A percentile compares a stretch with the other conserved stretches of the same genome.
Evolutionary conservation across 2,797 vertebrate species (phyloP).

Genomic region (Rhadinocentrus ornatus): DNA sequence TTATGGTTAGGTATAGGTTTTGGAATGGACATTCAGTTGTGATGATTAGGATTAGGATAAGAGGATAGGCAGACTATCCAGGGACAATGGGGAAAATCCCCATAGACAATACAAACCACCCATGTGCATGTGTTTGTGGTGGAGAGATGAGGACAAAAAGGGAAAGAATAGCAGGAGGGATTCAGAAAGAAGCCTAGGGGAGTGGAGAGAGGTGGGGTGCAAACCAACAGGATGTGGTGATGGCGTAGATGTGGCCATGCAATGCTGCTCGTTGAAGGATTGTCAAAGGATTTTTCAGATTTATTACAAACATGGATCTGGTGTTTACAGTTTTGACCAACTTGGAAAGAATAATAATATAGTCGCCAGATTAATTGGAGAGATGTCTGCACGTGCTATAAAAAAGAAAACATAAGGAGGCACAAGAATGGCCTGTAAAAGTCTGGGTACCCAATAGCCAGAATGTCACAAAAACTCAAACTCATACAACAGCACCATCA

Average conservation of each 20-base stretch:
- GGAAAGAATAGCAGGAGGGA: slow-evolving; percentile 56
- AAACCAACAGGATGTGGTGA: slow-evolving; percentile 18
- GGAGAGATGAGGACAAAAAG: slow-evolving; percentile 31
- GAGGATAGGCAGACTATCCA: too few species aligned
- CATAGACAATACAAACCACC: not conserved
- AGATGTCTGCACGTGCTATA: not conserved
- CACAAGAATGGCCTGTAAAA: not conserved
- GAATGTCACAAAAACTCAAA: not conserved
- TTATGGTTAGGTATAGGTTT: not conserved
- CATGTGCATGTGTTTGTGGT: slow-evolving; percentile 56
- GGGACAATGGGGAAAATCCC: not conserved
- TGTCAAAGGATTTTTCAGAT: not conserved
- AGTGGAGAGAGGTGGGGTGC: slow-evolving; percentile 16
- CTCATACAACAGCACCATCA: not conserved
- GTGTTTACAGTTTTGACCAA: slow-evolving; percentile 6
- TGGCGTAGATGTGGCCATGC: not conserved
- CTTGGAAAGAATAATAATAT: not conserved
- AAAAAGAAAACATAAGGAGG: not conserved
- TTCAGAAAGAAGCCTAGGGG: slow-evolving; percentile 54
- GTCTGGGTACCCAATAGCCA: not conserved
- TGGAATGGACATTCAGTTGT: not conserved
- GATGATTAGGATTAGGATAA: not conserved
- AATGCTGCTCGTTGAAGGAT: slow-evolving; percentile 25
- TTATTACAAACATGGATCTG: not conserved
- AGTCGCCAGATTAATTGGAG: not conserved